A percentile compares a stretch with the other conserved stretches of the same genome.
Evolutionary conservation across 2,113 vertebrate species (phyloP).

Genomic region (Apus apus): DNA sequence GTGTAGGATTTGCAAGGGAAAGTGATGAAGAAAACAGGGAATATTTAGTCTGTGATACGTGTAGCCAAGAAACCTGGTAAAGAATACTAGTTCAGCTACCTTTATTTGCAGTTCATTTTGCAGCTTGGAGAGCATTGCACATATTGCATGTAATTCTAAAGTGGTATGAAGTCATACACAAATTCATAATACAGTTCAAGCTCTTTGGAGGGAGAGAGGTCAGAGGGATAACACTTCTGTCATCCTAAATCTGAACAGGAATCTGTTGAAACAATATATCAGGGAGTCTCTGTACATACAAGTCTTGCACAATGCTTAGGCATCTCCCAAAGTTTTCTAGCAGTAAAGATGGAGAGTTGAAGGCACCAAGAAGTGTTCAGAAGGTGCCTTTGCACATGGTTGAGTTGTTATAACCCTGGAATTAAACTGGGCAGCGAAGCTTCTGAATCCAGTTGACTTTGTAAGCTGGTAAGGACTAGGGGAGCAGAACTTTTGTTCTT

Average conservation of each 20-base stretch:
- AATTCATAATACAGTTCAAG: neutral
- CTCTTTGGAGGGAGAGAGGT: neutral
- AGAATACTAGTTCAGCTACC: neutral
- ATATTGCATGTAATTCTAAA: neutral
- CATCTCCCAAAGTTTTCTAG: neutral
- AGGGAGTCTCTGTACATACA: accelerated
- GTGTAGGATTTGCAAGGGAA: neutral
- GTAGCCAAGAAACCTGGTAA: neutral
- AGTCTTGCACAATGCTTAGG: neutral
- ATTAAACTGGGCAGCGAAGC: neutral
- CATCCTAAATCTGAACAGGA: neutral
- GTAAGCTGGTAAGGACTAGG: neutral
- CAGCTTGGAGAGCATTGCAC: neutral
- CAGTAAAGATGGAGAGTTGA: neutral
- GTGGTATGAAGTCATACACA: neutral
- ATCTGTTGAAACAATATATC: accelerated
- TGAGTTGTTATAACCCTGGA: neutral
- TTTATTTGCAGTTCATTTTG: neutral
- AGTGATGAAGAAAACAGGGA: neutral
- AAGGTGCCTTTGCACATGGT: neutral
- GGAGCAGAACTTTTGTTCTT: neutral
- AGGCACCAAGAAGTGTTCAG: neutral
- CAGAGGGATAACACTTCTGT: neutral
- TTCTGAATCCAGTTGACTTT: neutral
- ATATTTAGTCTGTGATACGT: neutral